Percentiles rank a stretch among this genome's conserved stretches.
Conservation (phyloP, 2,113 vertebrate genomes). For the Lasiurus cinereus region DNA sequence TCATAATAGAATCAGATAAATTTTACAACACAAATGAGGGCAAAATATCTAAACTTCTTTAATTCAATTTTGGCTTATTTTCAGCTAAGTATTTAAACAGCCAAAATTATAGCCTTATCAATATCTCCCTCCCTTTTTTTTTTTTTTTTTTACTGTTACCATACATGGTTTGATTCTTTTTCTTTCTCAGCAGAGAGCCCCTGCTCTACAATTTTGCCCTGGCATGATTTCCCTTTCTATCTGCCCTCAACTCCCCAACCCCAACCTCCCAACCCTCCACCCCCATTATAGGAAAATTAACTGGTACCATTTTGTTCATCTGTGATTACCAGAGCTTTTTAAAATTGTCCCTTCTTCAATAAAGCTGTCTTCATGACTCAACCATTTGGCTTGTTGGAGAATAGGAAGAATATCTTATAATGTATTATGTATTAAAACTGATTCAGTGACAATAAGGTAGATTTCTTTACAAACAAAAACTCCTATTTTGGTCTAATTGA, state of each 20-base stretch:
- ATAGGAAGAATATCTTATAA: background rate
- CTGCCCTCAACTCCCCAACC: background rate
- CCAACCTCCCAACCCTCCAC: background rate
- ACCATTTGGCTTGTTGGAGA: background rate
- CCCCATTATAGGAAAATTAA: background rate
- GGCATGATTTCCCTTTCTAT: constrained; percentile 9
- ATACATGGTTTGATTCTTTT: background rate
- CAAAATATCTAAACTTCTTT: background rate
- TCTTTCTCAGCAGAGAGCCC: background rate
- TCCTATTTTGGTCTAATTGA: constrained; percentile 41
- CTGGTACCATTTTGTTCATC: background rate
- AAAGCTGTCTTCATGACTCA: background rate
- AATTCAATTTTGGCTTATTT: constrained; percentile 29
- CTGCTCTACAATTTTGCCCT: background rate
- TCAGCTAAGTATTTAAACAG: constrained; percentile 42
- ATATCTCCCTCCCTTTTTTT: background rate
- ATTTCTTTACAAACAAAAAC: constrained; percentile 52
- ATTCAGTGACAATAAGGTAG: background rate
- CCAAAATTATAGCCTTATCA: background rate
- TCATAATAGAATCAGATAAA: constrained; percentile 21
- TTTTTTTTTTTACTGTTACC: background rate
- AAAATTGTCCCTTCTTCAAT: background rate
- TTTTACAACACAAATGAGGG: background rate
- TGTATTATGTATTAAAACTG: constrained; percentile 37
- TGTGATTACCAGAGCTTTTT: background rate